A percentile compares a stretch with the other conserved stretches of the same genome.
Evolutionary conservation across 1,140 invertebrate species (phyloP).

Genomic region (Nephila pilipes): DNA sequence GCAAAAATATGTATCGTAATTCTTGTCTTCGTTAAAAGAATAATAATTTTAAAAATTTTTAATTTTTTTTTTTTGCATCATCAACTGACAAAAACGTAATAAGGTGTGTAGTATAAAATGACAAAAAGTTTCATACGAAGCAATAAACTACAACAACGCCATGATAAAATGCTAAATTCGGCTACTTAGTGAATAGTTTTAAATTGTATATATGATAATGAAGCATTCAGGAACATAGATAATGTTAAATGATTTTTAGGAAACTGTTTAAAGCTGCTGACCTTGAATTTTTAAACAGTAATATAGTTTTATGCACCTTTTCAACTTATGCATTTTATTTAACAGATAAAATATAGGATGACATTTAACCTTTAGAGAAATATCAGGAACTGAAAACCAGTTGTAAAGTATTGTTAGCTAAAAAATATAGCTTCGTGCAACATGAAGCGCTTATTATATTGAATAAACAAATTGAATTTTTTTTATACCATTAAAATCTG

Average conservation of each 20-base stretch:
- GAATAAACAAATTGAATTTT: slow-evolving; percentile 5
- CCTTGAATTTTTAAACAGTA: slow-evolving; percentile 31
- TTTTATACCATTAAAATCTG: background rate
- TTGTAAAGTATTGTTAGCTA: slow-evolving; percentile 10
- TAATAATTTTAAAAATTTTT: background rate
- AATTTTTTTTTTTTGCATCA: background rate
- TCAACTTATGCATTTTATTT: background rate
- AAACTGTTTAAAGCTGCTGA: slow-evolving; percentile 27
- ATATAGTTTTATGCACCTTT: slow-evolving; percentile 3
- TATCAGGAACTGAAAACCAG: slow-evolving; percentile 69
- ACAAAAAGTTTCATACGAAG: background rate
- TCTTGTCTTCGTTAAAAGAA: no score
- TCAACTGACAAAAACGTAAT: background rate
- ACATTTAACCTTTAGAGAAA: background rate
- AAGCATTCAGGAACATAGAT: slow-evolving; percentile 8
- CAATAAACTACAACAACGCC: slow-evolving; percentile 23
- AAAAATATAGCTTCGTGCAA: slow-evolving; percentile 2
- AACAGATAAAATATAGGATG: slow-evolving; percentile 58
- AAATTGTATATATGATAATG: slow-evolving; percentile 31
- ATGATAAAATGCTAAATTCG: slow-evolving; percentile 42
- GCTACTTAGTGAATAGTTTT: slow-evolving; percentile 32
- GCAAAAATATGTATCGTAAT: slow-evolving; percentile 7
- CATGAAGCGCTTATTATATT: background rate
- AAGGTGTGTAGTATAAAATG: background rate
- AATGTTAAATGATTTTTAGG: slow-evolving; percentile 52